phyloP scores from a whole-genome alignment of 2,113 vertebrate genomes.

The Cyrtonyx montezumae region DNA sequence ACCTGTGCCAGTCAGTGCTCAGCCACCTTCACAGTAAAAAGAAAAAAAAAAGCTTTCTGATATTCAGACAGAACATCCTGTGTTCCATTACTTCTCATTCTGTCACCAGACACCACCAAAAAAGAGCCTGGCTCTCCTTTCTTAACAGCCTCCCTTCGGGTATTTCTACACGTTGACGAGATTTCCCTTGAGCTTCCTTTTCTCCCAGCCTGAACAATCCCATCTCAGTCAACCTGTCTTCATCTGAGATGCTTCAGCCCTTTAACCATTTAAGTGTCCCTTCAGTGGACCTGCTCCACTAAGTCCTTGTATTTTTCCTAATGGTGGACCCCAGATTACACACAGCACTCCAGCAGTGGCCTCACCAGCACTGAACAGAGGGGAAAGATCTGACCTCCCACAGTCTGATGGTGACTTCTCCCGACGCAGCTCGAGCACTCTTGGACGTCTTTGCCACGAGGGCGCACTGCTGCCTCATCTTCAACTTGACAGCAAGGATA shows the following conservation, averaged over 20 bases:
- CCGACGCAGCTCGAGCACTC: not conserved
- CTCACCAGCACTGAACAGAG: not conserved
- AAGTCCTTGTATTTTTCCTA: not conserved
- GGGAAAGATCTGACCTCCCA: not conserved
- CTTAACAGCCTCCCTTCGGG: not conserved
- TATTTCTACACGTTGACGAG: not conserved
- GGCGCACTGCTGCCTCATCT: slow-evolving; percentile 48
- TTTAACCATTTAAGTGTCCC: not conserved
- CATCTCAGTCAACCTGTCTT: not conserved
- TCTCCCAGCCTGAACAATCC: not conserved
- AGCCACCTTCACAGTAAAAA: not conserved
- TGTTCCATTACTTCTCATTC: not conserved
- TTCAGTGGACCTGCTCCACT: not conserved
- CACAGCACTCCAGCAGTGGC: not conserved
- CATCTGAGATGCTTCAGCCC: not conserved
- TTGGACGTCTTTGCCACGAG: slow-evolving; percentile 14
- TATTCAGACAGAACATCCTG: not conserved
- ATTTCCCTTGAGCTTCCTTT: not conserved
- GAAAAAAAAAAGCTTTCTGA: not conserved
- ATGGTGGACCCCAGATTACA: not conserved
- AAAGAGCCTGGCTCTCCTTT: not conserved
- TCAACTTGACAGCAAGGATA: not conserved
- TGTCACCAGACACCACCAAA: not conserved
- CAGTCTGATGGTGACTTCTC: not conserved
- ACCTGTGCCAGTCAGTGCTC: not conserved